Percentiles rank a stretch among this genome's conserved stretches.
These are phyloP conservation scores for Antechinus flavipes DNA, from an alignment of 2,113 vertebrate species.

Conservation along the genomic window DNA sequence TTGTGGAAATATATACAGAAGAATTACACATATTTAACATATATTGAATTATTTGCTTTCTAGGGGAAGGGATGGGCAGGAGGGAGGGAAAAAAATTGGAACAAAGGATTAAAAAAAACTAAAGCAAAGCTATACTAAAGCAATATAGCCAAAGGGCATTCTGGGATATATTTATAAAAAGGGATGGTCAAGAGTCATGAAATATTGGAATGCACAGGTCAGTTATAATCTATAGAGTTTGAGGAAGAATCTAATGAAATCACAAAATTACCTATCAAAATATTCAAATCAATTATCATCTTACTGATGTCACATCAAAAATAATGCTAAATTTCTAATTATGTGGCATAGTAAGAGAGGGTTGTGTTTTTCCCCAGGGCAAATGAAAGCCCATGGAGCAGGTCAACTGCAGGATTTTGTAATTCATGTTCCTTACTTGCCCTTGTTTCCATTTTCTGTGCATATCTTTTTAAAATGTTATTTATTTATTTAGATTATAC, in stretches of 20 bases:
- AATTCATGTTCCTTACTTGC: not conserved
- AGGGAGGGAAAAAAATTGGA: too few species aligned
- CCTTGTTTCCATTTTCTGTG: not conserved
- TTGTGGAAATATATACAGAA: too few species aligned
- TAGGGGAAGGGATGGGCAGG: too few species aligned
- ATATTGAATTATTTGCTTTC: too few species aligned
- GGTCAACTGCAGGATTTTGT: constrained; percentile 50
- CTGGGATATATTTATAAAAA: not conserved
- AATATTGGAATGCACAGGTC: not conserved
- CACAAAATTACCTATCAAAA: not conserved
- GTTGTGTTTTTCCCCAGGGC: constrained; percentile 42
- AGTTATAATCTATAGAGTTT: not conserved
- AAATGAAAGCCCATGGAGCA: constrained; percentile 55
- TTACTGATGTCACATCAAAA: constrained; percentile 60
- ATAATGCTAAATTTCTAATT: constrained; percentile 52
- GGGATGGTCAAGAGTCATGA: not conserved
- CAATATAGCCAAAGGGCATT: too few species aligned
- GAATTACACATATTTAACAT: too few species aligned
- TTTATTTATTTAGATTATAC: too few species aligned
- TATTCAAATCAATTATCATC: constrained; percentile 33
- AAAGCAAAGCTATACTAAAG: too few species aligned
- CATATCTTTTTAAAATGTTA: not conserved
- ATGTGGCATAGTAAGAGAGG: constrained; percentile 43
- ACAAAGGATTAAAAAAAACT: too few species aligned
- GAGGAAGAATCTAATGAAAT: not conserved